Percentiles rank a stretch among this genome's conserved stretches.
Evolutionary conservation across 2,888 invertebrate species (phyloP).

Genomic region (Hyposoter dolosus): DNA sequence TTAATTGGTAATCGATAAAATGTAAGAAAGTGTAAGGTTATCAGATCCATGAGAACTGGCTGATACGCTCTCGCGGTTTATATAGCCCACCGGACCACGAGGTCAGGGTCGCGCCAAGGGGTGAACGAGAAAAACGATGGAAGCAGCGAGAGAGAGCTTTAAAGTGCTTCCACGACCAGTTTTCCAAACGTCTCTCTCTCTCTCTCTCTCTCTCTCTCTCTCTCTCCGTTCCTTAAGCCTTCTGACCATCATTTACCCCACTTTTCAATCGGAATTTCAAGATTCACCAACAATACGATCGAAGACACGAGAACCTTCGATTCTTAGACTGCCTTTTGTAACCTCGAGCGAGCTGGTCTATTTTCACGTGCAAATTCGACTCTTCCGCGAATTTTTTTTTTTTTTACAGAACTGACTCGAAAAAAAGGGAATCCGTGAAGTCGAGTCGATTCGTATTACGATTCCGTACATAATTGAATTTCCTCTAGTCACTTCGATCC

Average conservation of each 20-base stretch:
- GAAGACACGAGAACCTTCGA: not conserved
- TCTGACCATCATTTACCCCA: conserved; percentile 39
- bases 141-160: conserved; percentile 68
- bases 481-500: not conserved
- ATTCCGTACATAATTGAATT: not conserved
- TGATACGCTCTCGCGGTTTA: conserved; percentile 36
- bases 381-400: conserved; percentile 7
- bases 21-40: conserved; percentile 54
- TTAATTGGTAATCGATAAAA: conserved; percentile 20
- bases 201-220: conserved; percentile 41
- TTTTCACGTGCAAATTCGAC: conserved; percentile 41
- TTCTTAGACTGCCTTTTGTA: not conserved
- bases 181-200: conserved; percentile 68
- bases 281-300: not conserved
- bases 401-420: not conserved
- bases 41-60: conserved; percentile 22
- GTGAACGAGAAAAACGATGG: conserved; percentile 34
- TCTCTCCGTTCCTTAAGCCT: conserved; percentile 47
- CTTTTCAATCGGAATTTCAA: not conserved
- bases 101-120: conserved; percentile 76
- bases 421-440: not conserved
- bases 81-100: conserved; percentile 63
- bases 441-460: not conserved
- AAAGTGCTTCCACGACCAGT: conserved; percentile 75
- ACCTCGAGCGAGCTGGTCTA: conserved; percentile 24